phyloP scores from a whole-genome alignment of 2,888 invertebrate genomes.

The Meiosimyza platycephala region DNA sequence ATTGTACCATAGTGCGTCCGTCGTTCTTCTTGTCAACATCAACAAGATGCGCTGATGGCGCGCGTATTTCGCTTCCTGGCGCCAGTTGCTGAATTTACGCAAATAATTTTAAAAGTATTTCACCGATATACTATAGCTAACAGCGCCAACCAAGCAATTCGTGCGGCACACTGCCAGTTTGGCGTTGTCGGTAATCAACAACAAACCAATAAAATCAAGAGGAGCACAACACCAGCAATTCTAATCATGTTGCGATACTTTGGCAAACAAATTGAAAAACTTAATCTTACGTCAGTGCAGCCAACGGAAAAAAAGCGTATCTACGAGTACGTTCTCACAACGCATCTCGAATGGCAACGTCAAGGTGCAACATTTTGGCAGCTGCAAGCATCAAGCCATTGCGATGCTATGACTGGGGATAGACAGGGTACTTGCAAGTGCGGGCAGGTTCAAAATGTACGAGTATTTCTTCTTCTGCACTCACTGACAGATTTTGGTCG shows the following conservation, averaged over 20 bases:
- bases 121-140: conserved; percentile 48
- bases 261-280: not conserved
- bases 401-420: not conserved
- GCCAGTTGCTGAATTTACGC: conserved; percentile 64
- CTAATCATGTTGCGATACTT: conserved; percentile 28
- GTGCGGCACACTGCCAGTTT: conserved; percentile 19
- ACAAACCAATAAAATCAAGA: not conserved
- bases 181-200: not conserved
- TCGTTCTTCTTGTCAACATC: not conserved
- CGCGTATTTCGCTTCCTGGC: conserved; percentile 64
- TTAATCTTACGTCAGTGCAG: not conserved
- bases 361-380: conserved; percentile 25
- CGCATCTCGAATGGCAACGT: not conserved
- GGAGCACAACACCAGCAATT: conserved; percentile 2
- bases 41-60: conserved; percentile 38
- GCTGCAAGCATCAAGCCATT: not conserved
- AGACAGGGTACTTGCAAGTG: not conserved
- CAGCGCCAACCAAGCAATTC: not conserved
- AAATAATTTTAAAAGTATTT: conserved; percentile 62
- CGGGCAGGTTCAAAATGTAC: not conserved
- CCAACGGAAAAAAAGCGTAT: not conserved
- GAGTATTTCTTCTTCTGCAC: not conserved
- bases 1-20: no score
- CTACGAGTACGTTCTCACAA: not conserved
- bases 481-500: not conserved